Conservation (phyloP, 2,888 invertebrate species). For the Nephrocerus scutellatus region DNA sequence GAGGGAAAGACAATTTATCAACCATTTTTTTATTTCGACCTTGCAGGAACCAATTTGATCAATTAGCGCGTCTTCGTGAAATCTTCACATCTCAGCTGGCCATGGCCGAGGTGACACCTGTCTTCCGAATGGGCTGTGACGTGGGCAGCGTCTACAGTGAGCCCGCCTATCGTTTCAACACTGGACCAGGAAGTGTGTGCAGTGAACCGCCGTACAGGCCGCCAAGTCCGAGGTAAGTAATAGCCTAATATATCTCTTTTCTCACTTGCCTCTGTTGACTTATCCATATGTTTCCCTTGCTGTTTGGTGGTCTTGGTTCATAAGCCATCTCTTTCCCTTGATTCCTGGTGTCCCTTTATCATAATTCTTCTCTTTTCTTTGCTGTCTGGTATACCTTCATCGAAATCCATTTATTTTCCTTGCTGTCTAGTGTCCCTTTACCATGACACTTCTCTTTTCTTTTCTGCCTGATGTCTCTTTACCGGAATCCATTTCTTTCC, state of each 20-base stretch:
- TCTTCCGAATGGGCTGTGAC: conserved; percentile 50
- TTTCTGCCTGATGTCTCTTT: too few species aligned
- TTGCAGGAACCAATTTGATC: conserved; percentile 59
- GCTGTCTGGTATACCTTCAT: too few species aligned
- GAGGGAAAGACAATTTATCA: background rate
- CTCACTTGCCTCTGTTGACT: too few species aligned
- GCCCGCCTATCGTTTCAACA: conserved; percentile 46
- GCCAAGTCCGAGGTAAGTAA: conserved; percentile 46
- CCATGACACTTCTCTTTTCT: too few species aligned
- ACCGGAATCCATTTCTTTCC: too few species aligned
- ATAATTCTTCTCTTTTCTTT: conserved; percentile 3
- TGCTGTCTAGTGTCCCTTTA: too few species aligned
- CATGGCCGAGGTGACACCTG: conserved; percentile 63
- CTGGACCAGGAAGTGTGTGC: conserved; percentile 72
- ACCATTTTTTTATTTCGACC: background rate
- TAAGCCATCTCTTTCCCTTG: too few species aligned
- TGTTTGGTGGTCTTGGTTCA: too few species aligned
- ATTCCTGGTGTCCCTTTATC: background rate
- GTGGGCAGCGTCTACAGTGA: conserved; percentile 48
- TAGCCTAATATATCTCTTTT: too few species aligned
- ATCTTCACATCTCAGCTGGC: conserved; percentile 72
- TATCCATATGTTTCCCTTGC: too few species aligned
- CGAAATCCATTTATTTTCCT: too few species aligned
- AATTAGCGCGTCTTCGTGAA: conserved; percentile 73
- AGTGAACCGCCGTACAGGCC: conserved; percentile 73